Base-by-base conservation (phyloP, 2,888 invertebrate species). In the Lochmaea capreae region DNA sequence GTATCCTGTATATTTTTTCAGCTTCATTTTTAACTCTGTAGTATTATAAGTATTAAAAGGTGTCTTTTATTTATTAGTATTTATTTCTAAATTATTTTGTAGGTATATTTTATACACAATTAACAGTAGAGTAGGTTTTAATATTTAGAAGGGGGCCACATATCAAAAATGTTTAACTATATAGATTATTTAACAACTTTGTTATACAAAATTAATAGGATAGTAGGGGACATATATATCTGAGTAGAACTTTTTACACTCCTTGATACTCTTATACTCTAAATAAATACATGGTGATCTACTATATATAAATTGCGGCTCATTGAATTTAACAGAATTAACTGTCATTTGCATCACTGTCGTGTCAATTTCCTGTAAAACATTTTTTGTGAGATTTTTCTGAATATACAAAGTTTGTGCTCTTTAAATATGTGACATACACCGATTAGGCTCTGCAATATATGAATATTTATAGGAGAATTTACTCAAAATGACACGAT, bases 71-170 rank as follows among this genome's bases (percentile, higher is more conserved):
- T 46, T 46, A 46, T 46, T 16, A 11, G 12, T 52, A 2, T 52
- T 52, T 52, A 52, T 52, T 52, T n/a, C n/a, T 16, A 1, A 8
- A 52, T 52, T 14, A 46, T 46, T 14, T 46, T 52, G 54, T 54
- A 54, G 54, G 16, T 18, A 18, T 54, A 6, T n/a, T 18, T 18
- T 18, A 54, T 16, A 8, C 54, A 16, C 14, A 14, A 49, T 10
- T 43, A 12, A 46, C 6, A 5, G 54, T 54, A 54, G 54, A 8
- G 54, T 54, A 54, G 54, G 3, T 54, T 54, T 16, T 18, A 16
- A 54, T 54, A 54, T 16, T 8, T 54, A 54, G 18, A 54, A 54
- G 54, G 54, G 54, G 54, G 54, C 54, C 54, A 54, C 54, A 18
- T 18, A 54, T 54, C 16, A 18, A 16, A 18, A 46, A 46, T 14